Base-by-base conservation (phyloP, 2,797 vertebrate genomes). In the Falco columbarius region DNA sequence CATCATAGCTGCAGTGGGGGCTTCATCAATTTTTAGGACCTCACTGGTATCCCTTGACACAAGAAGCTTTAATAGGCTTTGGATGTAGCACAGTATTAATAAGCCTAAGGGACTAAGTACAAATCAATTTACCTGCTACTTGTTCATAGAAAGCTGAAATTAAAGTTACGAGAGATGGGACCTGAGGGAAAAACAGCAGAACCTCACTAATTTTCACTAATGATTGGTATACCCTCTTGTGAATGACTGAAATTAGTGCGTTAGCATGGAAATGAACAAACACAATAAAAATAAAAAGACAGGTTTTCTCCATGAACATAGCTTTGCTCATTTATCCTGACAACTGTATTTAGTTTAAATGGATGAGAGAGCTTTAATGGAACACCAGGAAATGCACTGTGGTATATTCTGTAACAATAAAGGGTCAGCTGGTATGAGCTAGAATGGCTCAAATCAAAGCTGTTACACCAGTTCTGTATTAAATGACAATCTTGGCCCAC, bases 181-280 rank as follows among this genome's bases (percentile, higher is more conserved):
- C 93, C 93, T 82, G 72, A 95, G 96, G 96, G 96, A 97, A 97
- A 97, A 96, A 93, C 56, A 91, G 94, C 86, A 95, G 93, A 97
- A 96, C 90, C 87, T 96, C 95, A 94, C 94, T 95, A 97, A 95
- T 97, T 97, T 97, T 74, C 95, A 95, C 97, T 97, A 97, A 97
- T 96, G 94, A 97, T 95, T 93, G 75, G 94, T 92, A 87, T 91
- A 83, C n/a, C 72, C 96, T 93, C 82, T 93, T 86, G 96, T 93
- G 93, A 95, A 93, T 90, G 90, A 75, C 83, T 93, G 85, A 94
- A 97, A 97, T 96, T 93, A 97, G 84, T 75, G 90, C 5, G 55
- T 94, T 93, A 97, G 91, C 86, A 95, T 90, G 89, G 94, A 97
- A 97, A 94, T 93, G 93, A 96, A 86, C 89, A 95, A 95, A 96